Evolutionary conservation across 2,797 vertebrate genomes (phyloP).

Genomic region (Pangasius djambal): DNA sequence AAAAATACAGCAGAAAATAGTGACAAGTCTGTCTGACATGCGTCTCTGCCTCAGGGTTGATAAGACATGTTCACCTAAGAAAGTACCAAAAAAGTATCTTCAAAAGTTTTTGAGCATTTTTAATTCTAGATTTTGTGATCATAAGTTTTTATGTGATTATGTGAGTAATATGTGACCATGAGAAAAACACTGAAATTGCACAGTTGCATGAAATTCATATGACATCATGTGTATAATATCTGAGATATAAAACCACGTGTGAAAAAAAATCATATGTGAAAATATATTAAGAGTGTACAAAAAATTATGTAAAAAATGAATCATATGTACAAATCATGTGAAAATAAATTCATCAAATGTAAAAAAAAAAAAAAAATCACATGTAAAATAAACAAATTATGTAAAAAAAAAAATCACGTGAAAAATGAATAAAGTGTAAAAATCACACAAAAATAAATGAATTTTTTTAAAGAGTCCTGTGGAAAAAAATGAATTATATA

Average conservation of each 20-base stretch:
- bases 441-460: not conserved
- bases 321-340: too few species aligned
- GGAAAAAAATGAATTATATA: not conserved
- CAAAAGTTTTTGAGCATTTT: not conserved
- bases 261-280: not conserved
- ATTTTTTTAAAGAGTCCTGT: not conserved
- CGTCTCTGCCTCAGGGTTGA: not conserved
- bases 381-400: not conserved
- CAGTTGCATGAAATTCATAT: too few species aligned
- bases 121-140: not conserved
- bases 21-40: not conserved
- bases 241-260: not conserved
- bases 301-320: too few species aligned
- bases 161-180: not conserved
- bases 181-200: not conserved
- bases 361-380: not conserved
- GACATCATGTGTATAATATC: not conserved
- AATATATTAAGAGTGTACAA: too few species aligned
- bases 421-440: too few species aligned
- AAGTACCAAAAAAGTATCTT: not conserved
- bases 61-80: too few species aligned
- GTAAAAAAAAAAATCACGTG: too few species aligned
- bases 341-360: not conserved
- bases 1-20: conserved; percentile 1
- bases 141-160: not conserved